A percentile compares a stretch with the other conserved stretches of the same genome.
phyloP scores from a whole-genome alignment of 2,113 vertebrate genomes.

The Cyprinodon variegatus region DNA sequence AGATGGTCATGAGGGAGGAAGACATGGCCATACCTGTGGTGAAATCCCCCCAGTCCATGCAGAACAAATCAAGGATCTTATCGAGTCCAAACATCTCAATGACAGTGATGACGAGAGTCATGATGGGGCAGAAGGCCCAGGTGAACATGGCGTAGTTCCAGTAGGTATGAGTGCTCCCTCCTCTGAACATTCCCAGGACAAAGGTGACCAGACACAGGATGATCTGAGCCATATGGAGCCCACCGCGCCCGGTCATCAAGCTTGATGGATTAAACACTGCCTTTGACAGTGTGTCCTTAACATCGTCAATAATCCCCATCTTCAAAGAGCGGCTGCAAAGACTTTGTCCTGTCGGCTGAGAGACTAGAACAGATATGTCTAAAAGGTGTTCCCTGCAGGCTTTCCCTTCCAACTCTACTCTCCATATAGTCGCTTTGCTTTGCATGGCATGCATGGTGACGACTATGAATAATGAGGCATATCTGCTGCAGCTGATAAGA shows the following conservation, averaged over 20 bases:
- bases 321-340: neutral
- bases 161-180: constrained; percentile 46
- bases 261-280: constrained; percentile 55
- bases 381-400: neutral
- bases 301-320: constrained; percentile 47
- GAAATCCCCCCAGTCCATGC: constrained; percentile 86
- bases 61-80: constrained; percentile 74
- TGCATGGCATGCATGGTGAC: constrained; percentile 42
- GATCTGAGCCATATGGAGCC: constrained; percentile 70
- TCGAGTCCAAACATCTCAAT: constrained; percentile 79
- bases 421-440: constrained; percentile 16
- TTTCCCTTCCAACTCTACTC: constrained; percentile 4
- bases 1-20: constrained; percentile 81
- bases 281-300: constrained; percentile 52
- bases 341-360: neutral
- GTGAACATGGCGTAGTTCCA: constrained; percentile 85
- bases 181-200: constrained; percentile 39
- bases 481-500: constrained; percentile 5
- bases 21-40: constrained; percentile 85
- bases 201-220: constrained; percentile 63
- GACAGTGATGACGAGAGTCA: constrained; percentile 82
- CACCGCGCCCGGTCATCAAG: constrained; percentile 49
- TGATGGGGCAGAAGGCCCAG: constrained; percentile 82
- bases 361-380: neutral
- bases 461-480: constrained; percentile 6